Conservation (phyloP, 1,140 invertebrate genomes). For the Micrasema minimum region DNA sequence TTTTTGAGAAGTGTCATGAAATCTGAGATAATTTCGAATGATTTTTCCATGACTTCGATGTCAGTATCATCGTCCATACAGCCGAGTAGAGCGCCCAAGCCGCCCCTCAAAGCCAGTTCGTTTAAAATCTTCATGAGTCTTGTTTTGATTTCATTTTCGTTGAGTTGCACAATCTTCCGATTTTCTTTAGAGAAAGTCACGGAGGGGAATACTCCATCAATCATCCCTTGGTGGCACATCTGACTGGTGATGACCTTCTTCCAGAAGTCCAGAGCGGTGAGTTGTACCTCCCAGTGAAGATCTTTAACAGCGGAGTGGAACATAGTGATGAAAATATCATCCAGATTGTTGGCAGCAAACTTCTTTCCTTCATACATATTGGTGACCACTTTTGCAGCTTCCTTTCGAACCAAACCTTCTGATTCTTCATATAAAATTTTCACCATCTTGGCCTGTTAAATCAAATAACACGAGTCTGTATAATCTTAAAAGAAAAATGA, state of each 20-base stretch:
- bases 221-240: conserved; percentile 79
- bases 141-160: conserved; percentile 73
- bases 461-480: background rate
- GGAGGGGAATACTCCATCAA: conserved; percentile 79
- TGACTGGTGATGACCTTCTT: conserved; percentile 72
- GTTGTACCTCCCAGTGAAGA: conserved; percentile 83
- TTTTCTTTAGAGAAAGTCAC: conserved; percentile 82
- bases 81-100: conserved; percentile 73
- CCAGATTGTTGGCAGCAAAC: conserved; percentile 65
- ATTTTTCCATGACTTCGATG: conserved; percentile 73
- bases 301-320: conserved; percentile 73
- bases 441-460: conserved; percentile 72
- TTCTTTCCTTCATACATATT: conserved; percentile 74
- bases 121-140: conserved; percentile 74
- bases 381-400: conserved; percentile 73
- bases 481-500: no score
- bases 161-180: conserved; percentile 78
- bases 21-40: conserved; percentile 68
- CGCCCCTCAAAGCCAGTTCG: conserved; percentile 72
- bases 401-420: conserved; percentile 79
- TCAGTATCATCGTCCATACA: conserved; percentile 77
- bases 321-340: conserved; percentile 65
- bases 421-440: conserved; percentile 73
- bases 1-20: conserved; percentile 70
- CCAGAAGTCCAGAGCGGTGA: conserved; percentile 78